Percentiles rank a stretch among this genome's conserved stretches.
phyloP scores from a whole-genome alignment of 1,140 invertebrate species.

The Drosophila santomea region DNA sequence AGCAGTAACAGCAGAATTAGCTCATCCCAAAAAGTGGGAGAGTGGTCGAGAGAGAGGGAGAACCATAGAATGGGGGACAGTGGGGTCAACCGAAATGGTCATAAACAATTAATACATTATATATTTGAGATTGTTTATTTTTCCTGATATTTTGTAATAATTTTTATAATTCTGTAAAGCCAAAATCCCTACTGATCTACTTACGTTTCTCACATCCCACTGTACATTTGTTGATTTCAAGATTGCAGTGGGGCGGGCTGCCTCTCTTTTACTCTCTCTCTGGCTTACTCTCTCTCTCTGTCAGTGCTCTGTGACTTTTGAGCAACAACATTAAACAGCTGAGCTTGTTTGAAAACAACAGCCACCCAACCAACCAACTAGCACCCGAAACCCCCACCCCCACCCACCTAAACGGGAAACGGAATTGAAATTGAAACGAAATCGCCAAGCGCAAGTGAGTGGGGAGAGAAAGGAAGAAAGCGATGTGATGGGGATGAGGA shows the following conservation, averaged over 20 bases:
- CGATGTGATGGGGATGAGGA: not conserved
- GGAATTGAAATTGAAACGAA: slow-evolving; percentile 46
- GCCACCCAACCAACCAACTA: slow-evolving; percentile 40
- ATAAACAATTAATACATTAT: not conserved
- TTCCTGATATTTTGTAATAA: not conserved
- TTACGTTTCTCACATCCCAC: slow-evolving; percentile 7
- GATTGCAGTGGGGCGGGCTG: slow-evolving; percentile 25
- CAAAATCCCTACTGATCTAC: not conserved
- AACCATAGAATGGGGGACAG: slow-evolving; percentile 30
- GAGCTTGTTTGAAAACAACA: slow-evolving; percentile 82
- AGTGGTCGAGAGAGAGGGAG: slow-evolving; percentile 13
- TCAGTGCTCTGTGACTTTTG: slow-evolving; percentile 16
- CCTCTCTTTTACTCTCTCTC: not conserved
- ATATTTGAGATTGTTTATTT: not conserved
- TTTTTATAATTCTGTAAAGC: too few relatives aligned
- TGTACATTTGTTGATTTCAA: slow-evolving; percentile 45
- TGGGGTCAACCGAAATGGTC: not conserved
- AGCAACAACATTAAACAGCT: slow-evolving; percentile 83
- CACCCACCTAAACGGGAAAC: slow-evolving; percentile 7
- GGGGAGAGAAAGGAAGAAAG: not conserved
- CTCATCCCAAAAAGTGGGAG: slow-evolving; percentile 34
- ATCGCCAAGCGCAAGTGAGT: slow-evolving; percentile 18
- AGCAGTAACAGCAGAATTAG: slow-evolving; percentile 49
- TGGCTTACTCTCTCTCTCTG: not conserved
- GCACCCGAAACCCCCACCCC: not conserved